Base-by-base conservation (phyloP, 2,797 vertebrate species). In the Pangasius sanitwongsei region DNA sequence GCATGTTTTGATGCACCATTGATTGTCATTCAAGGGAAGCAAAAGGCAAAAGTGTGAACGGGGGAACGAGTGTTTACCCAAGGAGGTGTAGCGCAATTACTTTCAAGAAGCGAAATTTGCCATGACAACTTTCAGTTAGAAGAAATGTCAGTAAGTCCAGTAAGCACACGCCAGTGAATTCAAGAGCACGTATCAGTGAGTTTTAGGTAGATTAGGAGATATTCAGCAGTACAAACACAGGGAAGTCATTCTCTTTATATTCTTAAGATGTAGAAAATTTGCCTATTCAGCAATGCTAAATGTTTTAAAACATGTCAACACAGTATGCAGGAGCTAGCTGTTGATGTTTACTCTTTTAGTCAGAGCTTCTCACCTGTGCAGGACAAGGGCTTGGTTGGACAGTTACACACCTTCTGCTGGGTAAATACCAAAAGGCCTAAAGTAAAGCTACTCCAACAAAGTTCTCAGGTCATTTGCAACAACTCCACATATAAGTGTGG, bases 361-460 rank as follows among this genome's bases (percentile, higher is more conserved):
- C 88, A 85, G 87, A 83, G 89, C 92, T 91, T 93, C 94, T 95
- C 94, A 94, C 94, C 94, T 94, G 72, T 59, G 57, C 31, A 84
- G 57, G 83, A 78, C 86, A 89, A 86, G 87, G 88, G 85, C 48
- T 89, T 86, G 85, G 86, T 92, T 91, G 91, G 88, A 93, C 92
- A 95, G 92, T 95, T 96, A 95, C 94, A 95, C 92, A 87, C 92
- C 90, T 90, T 82, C 89, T 92, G 87, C 91, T 92, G 94, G 91
- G 84, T 91, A 85, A 92, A 91, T 93, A 86, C 75, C 91, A 92
- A 93, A 90, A 63, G 74, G 87, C 93, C 85, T 93, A 61, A 87
- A 90, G 90, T 89, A 86, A 91, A 89, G 92, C 88, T 89, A 89
- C 91, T 83, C 87, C 90, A 87, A 90, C 89, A 92, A 92, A 88